Evolutionary conservation across 2,888 invertebrate species (phyloP).

Genomic region (Diadromus collaris): DNA sequence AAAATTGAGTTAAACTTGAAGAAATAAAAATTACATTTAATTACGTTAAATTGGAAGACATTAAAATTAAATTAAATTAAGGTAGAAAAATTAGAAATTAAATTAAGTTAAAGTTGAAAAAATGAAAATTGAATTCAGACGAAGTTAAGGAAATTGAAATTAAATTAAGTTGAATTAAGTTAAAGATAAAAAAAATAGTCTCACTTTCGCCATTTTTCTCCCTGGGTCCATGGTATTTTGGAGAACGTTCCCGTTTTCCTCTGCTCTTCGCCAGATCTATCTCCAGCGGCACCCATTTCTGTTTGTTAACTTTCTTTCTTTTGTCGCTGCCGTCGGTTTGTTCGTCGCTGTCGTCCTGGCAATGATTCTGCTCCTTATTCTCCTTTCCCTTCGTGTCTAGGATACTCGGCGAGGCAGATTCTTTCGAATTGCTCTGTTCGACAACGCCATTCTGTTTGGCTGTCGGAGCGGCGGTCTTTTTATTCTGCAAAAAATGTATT

Average conservation of each 20-base stretch:
- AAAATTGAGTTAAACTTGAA: too few species aligned
- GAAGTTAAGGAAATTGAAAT: conserved; percentile 11
- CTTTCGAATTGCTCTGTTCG: conserved; percentile 72
- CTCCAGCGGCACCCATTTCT: conserved; percentile 96
- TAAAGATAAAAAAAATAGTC: conserved; percentile 19
- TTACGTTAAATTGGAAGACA: too few species aligned
- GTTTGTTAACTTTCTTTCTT: conserved; percentile 82
- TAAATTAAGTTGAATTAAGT: too few species aligned
- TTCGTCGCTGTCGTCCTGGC: conserved; percentile 80
- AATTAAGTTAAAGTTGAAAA: too few species aligned
- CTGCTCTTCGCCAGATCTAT: conserved; percentile 90
- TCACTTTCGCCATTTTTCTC: conserved; percentile 78
- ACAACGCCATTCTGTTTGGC: conserved; percentile 80
- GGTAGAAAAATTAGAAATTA: too few species aligned
- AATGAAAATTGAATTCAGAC: not conserved
- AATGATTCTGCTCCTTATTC: conserved; percentile 77
- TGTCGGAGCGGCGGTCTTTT: conserved; percentile 70
- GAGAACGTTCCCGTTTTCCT: conserved; percentile 84
- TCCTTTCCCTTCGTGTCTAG: conserved; percentile 76
- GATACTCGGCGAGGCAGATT: conserved; percentile 63
- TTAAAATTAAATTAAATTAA: not conserved
- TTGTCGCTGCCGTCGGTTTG: conserved; percentile 78
- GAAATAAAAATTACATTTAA: too few species aligned
- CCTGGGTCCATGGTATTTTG: conserved; percentile 77
- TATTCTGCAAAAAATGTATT: conserved; percentile 69